Evolutionary conservation across 2,113 vertebrate species (phyloP).

Genomic region (Oncorhynchus keta): DNA sequence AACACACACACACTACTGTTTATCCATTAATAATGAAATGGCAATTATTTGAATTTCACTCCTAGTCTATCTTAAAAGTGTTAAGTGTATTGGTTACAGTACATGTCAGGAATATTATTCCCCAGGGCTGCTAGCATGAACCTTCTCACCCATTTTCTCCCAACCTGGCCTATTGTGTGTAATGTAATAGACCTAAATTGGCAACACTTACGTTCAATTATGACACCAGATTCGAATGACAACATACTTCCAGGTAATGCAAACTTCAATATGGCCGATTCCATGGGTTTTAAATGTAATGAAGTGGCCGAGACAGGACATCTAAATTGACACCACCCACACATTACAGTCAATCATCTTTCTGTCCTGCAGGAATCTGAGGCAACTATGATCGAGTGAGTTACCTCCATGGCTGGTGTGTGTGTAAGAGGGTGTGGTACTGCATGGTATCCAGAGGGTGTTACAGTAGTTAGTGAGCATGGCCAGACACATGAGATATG

Average conservation of each 20-base stretch:
- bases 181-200: slow-evolving; percentile 24
- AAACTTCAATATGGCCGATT: too few species aligned
- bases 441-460: too few species aligned
- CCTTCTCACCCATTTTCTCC: not conserved
- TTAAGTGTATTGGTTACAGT: too few species aligned
- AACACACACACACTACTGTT: not conserved
- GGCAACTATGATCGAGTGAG: not conserved
- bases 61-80: too few species aligned
- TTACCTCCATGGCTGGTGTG: not conserved
- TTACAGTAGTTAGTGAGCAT: too few species aligned
- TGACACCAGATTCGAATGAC: not conserved
- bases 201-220: not conserved
- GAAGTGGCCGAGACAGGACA: not conserved
- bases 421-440: not conserved
- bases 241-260: not conserved
- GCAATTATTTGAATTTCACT: too few species aligned
- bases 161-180: slow-evolving; percentile 3
- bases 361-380: not conserved
- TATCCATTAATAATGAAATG: too few species aligned
- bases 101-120: not conserved
- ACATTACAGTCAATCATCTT: slow-evolving; percentile 34
- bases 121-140: not conserved
- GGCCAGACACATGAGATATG: too few species aligned
- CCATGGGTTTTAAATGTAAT: too few species aligned
- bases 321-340: slow-evolving; percentile 12